Base-by-base conservation (phyloP, 1,140 invertebrate species). In the Polypedilum vanderplanki region DNA sequence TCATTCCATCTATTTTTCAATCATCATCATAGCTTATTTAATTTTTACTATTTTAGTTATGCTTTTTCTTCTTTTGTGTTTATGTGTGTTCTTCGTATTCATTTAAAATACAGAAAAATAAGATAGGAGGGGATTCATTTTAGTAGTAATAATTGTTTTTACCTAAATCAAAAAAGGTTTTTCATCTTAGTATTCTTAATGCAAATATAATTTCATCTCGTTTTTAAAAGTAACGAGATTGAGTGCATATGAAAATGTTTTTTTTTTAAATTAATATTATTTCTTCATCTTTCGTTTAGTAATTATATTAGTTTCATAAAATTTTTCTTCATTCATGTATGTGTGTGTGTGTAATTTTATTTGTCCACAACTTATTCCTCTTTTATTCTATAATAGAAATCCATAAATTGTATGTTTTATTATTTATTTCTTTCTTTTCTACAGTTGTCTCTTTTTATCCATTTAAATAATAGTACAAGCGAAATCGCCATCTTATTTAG, bases 381-480 rank as follows among this genome's bases (percentile, higher is more conserved):
- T 46, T 46, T 57, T 57, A 9, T 12, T 12, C 46, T n/a, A 57
- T n/a, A 57, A 57, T 57, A 57, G 46, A 57, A 57, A 57, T 57
- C 46, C 46, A 57, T 57, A 12, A 57, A 57, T 15, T 57, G 24
- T 33, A 33, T 33, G 24, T 33, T 1, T 33, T 3, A 33, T 33
- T 33, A 3, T 33, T 33, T 33, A 3, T 33, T 33, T 33, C 24
- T 5, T 33, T 33, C n/a, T 33, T 33, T 33, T 33, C 24, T 33
- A 33, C 24, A 33, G 24, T 5, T 33, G 24, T 33, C 24, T 33
- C 24, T 57, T 57, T n/a, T 57, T 57, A 12, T 57, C 4, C 46
- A 57, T n/a, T 57, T 57, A n/a, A n/a, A n/a, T 57, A 57, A 57
- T 57, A 57, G 46, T 57, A 57, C 46, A 57, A n/a, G n/a, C n/a